These are phyloP conservation scores for Chiloscyllium plagiosum DNA, from an alignment of 2,113 vertebrate species.

Conservation along the genomic window DNA sequence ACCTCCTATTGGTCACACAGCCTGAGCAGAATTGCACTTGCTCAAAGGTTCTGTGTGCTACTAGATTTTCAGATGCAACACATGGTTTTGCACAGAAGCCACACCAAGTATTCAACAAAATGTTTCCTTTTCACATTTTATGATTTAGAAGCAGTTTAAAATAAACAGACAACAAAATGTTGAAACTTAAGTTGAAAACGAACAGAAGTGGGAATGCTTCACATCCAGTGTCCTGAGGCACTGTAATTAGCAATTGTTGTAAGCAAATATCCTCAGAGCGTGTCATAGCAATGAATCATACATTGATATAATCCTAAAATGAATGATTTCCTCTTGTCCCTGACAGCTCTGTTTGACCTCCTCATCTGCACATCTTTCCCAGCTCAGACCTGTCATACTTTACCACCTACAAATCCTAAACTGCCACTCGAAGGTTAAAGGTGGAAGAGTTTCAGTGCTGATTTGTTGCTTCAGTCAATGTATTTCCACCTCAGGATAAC, in stretches of 20 bases:
- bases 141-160: not conserved
- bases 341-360: slow-evolving; percentile 30
- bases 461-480: not conserved
- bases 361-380: not conserved
- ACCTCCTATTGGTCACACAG: not conserved
- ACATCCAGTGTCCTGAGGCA: slow-evolving; percentile 9
- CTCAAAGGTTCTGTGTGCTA: not conserved
- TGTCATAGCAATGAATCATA: slow-evolving; percentile 27
- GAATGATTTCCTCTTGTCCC: slow-evolving; percentile 34
- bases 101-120: not conserved
- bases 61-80: not conserved
- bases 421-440: slow-evolving; percentile 12
- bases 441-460: not conserved
- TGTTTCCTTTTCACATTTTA: not conserved
- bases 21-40: not conserved
- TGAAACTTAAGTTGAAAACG: not conserved
- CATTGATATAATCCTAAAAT: slow-evolving; percentile 20
- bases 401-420: slow-evolving; percentile 11
- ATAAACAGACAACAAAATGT: not conserved
- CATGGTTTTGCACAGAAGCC: not conserved
- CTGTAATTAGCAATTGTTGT: not conserved
- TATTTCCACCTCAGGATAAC: slow-evolving; percentile 18
- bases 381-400: not conserved
- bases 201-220: not conserved
- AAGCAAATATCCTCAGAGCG: not conserved